phyloP scores from a whole-genome alignment of 2,113 vertebrate genomes.

The Nycticebus coucang region DNA sequence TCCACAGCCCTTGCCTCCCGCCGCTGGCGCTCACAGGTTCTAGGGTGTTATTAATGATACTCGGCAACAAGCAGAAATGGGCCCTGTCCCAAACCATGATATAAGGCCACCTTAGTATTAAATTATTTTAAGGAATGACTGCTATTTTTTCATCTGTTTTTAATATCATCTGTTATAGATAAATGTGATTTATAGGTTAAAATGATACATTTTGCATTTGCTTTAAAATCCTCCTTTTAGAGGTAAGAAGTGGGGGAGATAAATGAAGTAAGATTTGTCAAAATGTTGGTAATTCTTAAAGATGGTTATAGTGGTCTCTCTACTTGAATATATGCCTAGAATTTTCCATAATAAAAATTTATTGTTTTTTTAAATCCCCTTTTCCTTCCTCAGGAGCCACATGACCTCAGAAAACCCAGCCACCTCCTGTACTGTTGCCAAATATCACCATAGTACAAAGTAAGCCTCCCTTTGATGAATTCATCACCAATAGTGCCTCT shows the following conservation, averaged over 20 bases:
- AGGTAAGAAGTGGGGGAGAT: not conserved
- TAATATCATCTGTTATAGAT: not conserved
- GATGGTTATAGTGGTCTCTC: not conserved
- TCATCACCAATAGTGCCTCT: not conserved
- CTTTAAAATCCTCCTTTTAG: not conserved
- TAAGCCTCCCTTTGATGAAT: not conserved
- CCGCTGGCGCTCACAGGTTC: too few relatives aligned
- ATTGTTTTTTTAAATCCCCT: not conserved
- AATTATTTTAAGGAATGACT: conserved; percentile 20
- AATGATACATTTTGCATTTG: conserved; percentile 1
- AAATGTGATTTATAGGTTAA: conserved; percentile 24
- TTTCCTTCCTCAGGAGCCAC: not conserved
- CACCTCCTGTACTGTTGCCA: not conserved
- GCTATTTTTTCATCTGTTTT: not conserved
- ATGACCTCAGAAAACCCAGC: conserved; percentile 31
- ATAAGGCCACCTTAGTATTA: not conserved
- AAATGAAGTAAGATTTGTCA: not conserved
- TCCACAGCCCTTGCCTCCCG: too few relatives aligned
- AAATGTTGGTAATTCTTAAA: not conserved
- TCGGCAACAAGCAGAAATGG: not conserved
- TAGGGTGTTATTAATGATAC: not conserved
- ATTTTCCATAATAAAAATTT: not conserved
- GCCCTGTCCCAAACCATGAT: not conserved
- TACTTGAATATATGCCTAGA: conserved; percentile 29
- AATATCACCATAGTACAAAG: not conserved